Evolutionary conservation across 2,797 vertebrate genomes (phyloP), one percentile per base, ranked within the genome.

Genomic region (Ataeniobius toweri): DNA sequence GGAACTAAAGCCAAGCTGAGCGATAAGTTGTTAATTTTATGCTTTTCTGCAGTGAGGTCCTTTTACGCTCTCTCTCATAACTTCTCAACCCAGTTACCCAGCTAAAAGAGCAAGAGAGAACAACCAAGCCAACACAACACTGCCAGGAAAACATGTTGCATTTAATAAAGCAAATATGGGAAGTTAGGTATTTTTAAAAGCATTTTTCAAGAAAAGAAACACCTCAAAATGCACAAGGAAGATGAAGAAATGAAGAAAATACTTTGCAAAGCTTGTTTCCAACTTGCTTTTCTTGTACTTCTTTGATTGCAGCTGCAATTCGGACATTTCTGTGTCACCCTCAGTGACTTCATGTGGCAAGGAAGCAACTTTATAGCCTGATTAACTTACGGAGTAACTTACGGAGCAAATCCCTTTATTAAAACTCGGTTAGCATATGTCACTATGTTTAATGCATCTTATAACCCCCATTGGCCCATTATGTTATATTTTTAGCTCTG

Each of bases 101-200:
- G 79, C 81, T 79, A 86, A 73, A 81, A 83, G 88, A 90, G 88
- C 80, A 90, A 77, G 46, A 68, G 22, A 46, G 13, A 69, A 69
- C 67, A 69, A 24, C 24, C 50, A 75, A 85, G 85, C 74, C 77
- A 79, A 70, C 74, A 67, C 84, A 61, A 75, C 61, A 70, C 86
- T 92, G 93, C 93, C 94, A 93, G 93, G 88, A 94, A 94, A 94
- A 92, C 89, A 83, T 86, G 86, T 75, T 77, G 84, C 83, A 92
- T 93, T 89, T 93, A 91, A 93, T 93, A 92, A 94, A 91, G 92
- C 89, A 89, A 80, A 94, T 93, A 91, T 90, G 87, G 90, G 88
- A 94, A 94, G 86, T 85, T 70, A 56, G 85, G 86, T 94, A 94
- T 95, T 95, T 95, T 93, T 95, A 94, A 94, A 88, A 88, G 78